Percentiles rank a stretch among this genome's conserved stretches.
phyloP scores from a whole-genome alignment of 2,113 vertebrate genomes.

The Tringa solitaria region DNA sequence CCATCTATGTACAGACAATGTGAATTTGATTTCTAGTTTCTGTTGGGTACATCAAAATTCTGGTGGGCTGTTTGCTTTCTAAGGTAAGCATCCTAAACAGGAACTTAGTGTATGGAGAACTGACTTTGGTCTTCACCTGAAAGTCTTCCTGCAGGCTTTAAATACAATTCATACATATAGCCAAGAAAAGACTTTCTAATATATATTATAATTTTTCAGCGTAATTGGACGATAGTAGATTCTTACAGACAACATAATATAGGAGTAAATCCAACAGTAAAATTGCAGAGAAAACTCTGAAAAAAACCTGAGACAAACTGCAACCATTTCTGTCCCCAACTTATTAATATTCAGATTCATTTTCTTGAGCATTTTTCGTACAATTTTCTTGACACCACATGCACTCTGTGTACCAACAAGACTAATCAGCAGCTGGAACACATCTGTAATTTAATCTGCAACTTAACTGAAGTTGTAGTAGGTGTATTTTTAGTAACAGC shows the following conservation, averaged over 20 bases:
- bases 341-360: background rate
- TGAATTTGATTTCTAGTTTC: background rate
- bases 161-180: background rate
- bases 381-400: background rate
- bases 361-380: background rate
- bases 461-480: background rate
- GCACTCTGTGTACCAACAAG: conserved; percentile 23
- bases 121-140: background rate
- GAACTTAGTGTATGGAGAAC: background rate
- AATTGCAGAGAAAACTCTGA: background rate
- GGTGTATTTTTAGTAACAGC: background rate
- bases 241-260: background rate
- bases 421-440: background rate
- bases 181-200: background rate
- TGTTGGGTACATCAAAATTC: background rate
- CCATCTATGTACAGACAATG: background rate
- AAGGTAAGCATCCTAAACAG: background rate
- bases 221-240: background rate
- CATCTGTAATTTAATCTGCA: background rate
- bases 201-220: background rate
- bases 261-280: background rate
- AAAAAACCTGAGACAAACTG: background rate
- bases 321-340: background rate
- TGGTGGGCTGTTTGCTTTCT: background rate
- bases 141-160: background rate